Percentiles rank a stretch among this genome's conserved stretches.
Evolutionary conservation across 2,888 invertebrate species (phyloP).

Genomic region (Asteroscopus sphinx): DNA sequence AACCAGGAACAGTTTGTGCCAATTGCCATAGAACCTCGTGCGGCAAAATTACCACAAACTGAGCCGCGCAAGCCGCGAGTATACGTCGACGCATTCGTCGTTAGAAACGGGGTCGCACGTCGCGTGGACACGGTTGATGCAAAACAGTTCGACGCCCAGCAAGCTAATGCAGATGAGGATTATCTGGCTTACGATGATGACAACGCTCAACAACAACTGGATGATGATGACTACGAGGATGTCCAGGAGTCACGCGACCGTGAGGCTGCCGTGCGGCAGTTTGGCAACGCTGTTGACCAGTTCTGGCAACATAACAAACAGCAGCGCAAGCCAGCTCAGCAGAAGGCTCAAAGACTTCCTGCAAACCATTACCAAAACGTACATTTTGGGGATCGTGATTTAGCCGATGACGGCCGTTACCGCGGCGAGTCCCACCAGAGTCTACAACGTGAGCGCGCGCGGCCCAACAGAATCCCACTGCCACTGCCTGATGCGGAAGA

Average conservation of each 20-base stretch:
- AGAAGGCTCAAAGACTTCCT: constrained; percentile 65
- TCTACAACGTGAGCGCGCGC: constrained; percentile 67
- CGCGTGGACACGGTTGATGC: constrained; percentile 81
- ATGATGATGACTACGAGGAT: constrained; percentile 82
- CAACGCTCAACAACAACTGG: constrained; percentile 60
- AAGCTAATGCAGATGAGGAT: constrained; percentile 67
- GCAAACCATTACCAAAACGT: constrained; percentile 79
- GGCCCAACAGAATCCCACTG: constrained; percentile 66
- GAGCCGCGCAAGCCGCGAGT: constrained; percentile 79
- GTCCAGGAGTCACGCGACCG: constrained; percentile 80
- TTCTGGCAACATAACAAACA: constrained; percentile 81
- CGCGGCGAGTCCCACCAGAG: constrained; percentile 68
- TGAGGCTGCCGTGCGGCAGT: constrained; percentile 74
- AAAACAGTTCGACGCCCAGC: constrained; percentile 62
- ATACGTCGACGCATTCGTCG: constrained; percentile 84
- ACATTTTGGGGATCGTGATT: constrained; percentile 82
- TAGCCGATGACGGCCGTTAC: constrained; percentile 65
- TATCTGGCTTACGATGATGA: constrained; percentile 78
- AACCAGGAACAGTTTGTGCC: constrained; percentile 63
- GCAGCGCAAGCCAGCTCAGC: constrained; percentile 38
- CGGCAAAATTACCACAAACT: constrained; percentile 76
- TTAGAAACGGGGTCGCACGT: constrained; percentile 81
- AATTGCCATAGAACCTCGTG: constrained; percentile 78
- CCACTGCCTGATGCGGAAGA: constrained; percentile 71
- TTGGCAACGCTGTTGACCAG: constrained; percentile 80